Evolutionary conservation across 35 echinoderm and acorn worm genomes (phyloP).

Genomic region (Heliocidaris erythrogramma): DNA sequence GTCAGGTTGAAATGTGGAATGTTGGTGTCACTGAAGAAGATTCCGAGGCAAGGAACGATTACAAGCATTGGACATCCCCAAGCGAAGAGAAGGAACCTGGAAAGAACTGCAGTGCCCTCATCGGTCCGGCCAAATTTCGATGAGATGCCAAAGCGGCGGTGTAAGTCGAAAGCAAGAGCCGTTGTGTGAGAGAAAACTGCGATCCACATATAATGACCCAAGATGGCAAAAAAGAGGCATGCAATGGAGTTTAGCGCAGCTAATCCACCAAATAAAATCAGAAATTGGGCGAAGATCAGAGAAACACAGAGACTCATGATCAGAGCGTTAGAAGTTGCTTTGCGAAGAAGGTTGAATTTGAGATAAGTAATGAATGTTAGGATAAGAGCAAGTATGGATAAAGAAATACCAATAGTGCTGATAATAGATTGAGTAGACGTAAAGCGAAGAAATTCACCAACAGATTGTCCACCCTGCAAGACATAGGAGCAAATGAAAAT

Average conservation of each 20-base stretch:
- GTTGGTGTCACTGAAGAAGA: conserved; percentile 28
- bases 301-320: neutral
- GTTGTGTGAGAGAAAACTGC: conserved; percentile 12
- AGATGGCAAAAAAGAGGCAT: neutral
- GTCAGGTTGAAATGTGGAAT: conserved; percentile 9
- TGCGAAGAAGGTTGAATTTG: neutral
- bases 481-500: conserved; percentile 8
- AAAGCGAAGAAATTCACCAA: neutral
- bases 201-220: conserved; percentile 19
- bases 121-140: neutral
- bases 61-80: conserved; percentile 26
- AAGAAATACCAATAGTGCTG: neutral
- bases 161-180: conserved; percentile 20
- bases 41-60: conserved; percentile 39
- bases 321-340: neutral
- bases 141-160: conserved; percentile 41
- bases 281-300: neutral
- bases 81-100: conserved; percentile 1
- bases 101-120: neutral
- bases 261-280: neutral
- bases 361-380: neutral
- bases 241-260: neutral
- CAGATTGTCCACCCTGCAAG: neutral
- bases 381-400: neutral
- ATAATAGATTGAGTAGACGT: neutral